Evolutionary conservation across 2,888 invertebrate species (phyloP), one percentile per base, ranked within the genome.

Genomic region (Torymus texanus): DNA sequence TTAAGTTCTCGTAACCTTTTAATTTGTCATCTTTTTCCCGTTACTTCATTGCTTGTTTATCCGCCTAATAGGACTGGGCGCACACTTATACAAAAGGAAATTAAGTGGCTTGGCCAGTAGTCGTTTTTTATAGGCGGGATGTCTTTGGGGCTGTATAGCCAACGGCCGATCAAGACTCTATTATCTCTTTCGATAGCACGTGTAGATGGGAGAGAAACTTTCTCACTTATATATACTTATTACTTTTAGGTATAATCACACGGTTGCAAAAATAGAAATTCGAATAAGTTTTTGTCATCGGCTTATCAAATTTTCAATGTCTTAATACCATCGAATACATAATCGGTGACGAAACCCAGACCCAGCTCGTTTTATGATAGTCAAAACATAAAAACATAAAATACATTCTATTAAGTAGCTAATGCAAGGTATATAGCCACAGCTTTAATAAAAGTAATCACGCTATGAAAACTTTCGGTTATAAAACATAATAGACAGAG

Each of bases 141-240:
- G 18, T 24, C 53, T 61, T 72, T 24, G 16, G 29, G 24, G 53
- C 53, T 62, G n/a, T 29, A 3, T 29, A 51, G 62, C 72, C 61
- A 61, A 12, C 62, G 72, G 62, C 53, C 72, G 59, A n/a, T n/a
- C n/a, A 71, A 71, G 21, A 71, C 59, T n/a, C 50, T 41, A 41
- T 41, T 41, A 41, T 41, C 41, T 41, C 41, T 41, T 5, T 41
- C 41, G 8, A 41, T 41, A 41, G 41, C 41, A 41, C 1, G 41
- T 41, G 41, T 41, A 41, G 5, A 41, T 4, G 10, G 5, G 41
- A 8, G 41, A 41, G 41, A 41, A 41, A 41, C 41, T 41, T 41
- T 41, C 41, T 41, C 8, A 41, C 41, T 41, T 41, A 41, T 41
- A 41, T 41, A 41, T 41, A 41, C 10, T 41, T 41, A 41, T 41